Conservation (phyloP, 2,888 invertebrate genomes). For the Caenorhabditis panamensis region DNA sequence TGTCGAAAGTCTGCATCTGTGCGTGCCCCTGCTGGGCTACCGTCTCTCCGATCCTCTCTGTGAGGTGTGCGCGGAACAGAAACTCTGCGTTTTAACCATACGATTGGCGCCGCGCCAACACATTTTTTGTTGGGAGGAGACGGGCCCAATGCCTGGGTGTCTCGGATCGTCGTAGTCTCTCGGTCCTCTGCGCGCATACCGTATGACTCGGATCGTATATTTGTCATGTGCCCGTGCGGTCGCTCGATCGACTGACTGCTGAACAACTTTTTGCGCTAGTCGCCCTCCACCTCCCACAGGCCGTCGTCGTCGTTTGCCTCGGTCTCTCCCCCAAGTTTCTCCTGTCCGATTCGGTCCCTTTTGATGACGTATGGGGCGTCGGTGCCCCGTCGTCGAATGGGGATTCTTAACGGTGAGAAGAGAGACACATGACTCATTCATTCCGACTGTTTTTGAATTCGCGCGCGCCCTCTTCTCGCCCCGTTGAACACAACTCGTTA, state of each 20-base stretch:
- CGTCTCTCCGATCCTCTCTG: constrained; percentile 3
- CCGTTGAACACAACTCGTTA: constrained; percentile 7
- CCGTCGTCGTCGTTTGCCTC: not conserved
- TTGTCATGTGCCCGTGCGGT: constrained; percentile 27
- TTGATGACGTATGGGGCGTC: not conserved
- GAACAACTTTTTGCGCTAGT: constrained; percentile 20
- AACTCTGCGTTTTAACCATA: constrained; percentile 32
- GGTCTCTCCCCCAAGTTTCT: not conserved
- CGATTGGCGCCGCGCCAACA: constrained; percentile 44
- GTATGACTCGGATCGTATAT: constrained; percentile 33
- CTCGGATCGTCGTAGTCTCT: not conserved
- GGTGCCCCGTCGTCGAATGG: not conserved
- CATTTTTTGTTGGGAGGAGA: constrained; percentile 10
- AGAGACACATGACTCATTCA: not conserved
- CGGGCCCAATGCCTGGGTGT: not conserved
- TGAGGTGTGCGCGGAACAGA: constrained; percentile 20
- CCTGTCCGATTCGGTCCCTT: not conserved
- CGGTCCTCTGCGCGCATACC: constrained; percentile 2
- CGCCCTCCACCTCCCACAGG: not conserved
- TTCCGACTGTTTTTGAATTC: constrained; percentile 9
- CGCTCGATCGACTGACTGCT: constrained; percentile 11
- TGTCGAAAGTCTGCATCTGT: constrained; percentile 11
- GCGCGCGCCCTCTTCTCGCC: not conserved
- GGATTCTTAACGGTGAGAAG: not conserved
- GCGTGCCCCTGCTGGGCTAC: no score